phyloP scores from a whole-genome alignment of 2,797 vertebrate species.

The Varecia variegata region DNA sequence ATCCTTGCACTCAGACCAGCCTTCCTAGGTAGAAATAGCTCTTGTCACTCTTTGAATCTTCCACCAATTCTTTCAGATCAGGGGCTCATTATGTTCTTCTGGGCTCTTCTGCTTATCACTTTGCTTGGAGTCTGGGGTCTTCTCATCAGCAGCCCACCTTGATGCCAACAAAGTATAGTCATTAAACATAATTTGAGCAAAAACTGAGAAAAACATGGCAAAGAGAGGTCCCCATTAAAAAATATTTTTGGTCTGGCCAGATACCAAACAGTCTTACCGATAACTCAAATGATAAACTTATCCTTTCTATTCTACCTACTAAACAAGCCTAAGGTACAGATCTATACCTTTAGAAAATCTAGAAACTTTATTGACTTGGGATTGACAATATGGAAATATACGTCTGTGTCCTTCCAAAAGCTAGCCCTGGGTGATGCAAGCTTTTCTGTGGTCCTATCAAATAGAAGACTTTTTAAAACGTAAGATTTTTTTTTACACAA shows the following conservation, averaged over 20 bases:
- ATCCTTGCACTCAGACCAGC: background rate
- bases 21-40: background rate
- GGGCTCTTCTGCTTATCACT: background rate
- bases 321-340: background rate
- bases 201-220: background rate
- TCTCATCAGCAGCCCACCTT: background rate
- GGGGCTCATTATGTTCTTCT: background rate
- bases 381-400: constrained; percentile 16
- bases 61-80: background rate
- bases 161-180: background rate
- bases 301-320: background rate
- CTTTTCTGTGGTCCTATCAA: background rate
- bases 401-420: background rate
- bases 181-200: constrained; percentile 37
- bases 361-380: background rate
- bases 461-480: background rate
- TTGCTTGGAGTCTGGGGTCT: background rate
- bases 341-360: background rate
- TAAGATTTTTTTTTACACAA: background rate
- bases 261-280: background rate
- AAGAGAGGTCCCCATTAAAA: constrained; percentile 1
- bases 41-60: background rate
- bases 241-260: background rate
- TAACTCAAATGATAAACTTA: background rate
- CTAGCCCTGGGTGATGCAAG: background rate